Percentiles rank a stretch among this genome's conserved stretches.
Conservation (phyloP, 2,113 vertebrate species). For the Natator depressus region DNA sequence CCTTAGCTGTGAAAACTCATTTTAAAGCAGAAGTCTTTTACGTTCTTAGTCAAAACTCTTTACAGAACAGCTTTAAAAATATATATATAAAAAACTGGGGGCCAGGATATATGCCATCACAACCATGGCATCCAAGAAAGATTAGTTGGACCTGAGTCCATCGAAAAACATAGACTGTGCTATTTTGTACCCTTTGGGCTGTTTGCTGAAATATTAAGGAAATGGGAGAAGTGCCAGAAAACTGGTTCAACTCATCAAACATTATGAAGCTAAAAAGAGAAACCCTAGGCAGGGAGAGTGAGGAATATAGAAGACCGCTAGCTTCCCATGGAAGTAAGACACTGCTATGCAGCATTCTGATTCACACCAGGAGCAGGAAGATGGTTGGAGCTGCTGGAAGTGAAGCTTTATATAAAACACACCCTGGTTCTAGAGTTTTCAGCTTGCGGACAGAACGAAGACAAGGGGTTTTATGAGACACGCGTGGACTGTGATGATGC, state of each 20-base stretch:
- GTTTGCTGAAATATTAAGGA: slow-evolving; percentile 39
- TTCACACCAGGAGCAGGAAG: neutral
- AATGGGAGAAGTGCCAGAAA: slow-evolving; percentile 55
- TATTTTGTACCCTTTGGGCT: neutral
- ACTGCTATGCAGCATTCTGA: rapidly evolving
- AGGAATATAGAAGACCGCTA: neutral
- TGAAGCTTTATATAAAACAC: neutral
- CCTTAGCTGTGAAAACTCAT: neutral
- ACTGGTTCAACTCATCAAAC: slow-evolving; percentile 43
- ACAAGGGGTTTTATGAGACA: neutral
- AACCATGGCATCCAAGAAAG: neutral
- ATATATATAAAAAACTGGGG: neutral
- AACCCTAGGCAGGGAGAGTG: neutral
- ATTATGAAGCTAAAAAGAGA: neutral
- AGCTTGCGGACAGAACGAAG: neutral
- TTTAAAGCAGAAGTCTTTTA: neutral
- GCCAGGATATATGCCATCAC: neutral
- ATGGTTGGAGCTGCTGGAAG: neutral
- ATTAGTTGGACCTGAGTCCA: neutral
- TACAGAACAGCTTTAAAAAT: slow-evolving; percentile 10
- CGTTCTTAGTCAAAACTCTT: neutral
- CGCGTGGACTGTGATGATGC: neutral
- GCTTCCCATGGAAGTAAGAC: neutral
- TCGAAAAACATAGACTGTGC: slow-evolving; percentile 10
- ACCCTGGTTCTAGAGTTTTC: neutral